Percentiles rank a stretch among this genome's conserved stretches.
These are phyloP conservation scores for Thomomys bottae DNA, from an alignment of 2,113 vertebrate species.

Conservation along the genomic window DNA sequence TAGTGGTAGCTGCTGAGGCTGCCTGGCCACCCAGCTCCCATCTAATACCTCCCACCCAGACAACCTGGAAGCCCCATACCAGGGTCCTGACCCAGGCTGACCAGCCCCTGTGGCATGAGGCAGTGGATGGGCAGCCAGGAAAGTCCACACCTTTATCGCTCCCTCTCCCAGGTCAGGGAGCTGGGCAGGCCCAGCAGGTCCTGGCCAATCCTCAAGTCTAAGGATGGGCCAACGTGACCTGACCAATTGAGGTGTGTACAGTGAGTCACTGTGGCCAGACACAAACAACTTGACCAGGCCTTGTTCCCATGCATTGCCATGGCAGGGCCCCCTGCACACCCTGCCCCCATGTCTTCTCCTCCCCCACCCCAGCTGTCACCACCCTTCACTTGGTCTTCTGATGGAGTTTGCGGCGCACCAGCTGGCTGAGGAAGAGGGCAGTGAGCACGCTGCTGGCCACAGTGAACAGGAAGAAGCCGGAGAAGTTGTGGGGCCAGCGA, in stretches of 20 bases:
- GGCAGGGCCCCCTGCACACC: not conserved
- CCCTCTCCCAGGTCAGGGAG: not conserved
- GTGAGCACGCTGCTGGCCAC: conserved; percentile 92
- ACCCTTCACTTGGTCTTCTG: conserved; percentile 88
- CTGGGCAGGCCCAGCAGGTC: not conserved
- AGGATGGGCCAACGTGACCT: not conserved
- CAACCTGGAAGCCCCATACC: not conserved
- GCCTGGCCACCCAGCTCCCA: conserved; percentile 25
- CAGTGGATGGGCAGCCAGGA: not conserved
- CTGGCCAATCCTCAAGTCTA: not conserved
- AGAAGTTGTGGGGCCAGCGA: conserved; percentile 89
- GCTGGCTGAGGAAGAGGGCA: conserved; percentile 88
- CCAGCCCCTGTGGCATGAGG: not conserved
- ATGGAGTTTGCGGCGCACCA: conserved; percentile 86
- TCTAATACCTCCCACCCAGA: not conserved
- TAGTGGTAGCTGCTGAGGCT: not conserved
- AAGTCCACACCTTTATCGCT: not conserved
- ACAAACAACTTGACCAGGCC: conserved; percentile 61
- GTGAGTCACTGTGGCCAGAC: conserved; percentile 27
- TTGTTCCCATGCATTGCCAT: conserved; percentile 47
- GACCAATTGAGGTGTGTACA: not conserved
- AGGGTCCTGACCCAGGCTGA: not conserved
- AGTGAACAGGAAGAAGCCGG: conserved; percentile 90
- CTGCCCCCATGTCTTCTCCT: too few relatives aligned
- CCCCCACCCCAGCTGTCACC: not conserved